Evolutionary conservation across 2,888 invertebrate genomes (phyloP).

Genomic region (Chloroclystis v-ata): DNA sequence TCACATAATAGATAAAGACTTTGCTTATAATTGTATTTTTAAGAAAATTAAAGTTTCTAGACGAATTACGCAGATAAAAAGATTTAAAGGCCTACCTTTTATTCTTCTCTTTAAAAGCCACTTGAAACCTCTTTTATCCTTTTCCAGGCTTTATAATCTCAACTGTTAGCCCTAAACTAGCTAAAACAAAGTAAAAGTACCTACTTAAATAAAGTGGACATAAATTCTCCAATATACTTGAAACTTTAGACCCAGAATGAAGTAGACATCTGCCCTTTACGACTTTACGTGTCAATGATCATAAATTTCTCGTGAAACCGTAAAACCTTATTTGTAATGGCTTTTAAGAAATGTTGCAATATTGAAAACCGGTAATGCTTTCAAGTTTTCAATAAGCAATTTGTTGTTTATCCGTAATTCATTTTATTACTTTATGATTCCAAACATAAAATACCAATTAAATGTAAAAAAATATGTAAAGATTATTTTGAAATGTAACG

Average conservation of each 20-base stretch:
- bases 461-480: too few relatives aligned
- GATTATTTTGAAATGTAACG: too few relatives aligned
- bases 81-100: too few relatives aligned
- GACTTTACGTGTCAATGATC: conserved; percentile 31
- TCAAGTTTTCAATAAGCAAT: too few relatives aligned
- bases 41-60: too few relatives aligned
- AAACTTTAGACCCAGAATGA: conserved; percentile 28
- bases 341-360: conserved; percentile 20
- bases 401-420: too few relatives aligned
- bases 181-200: conserved; percentile 4
- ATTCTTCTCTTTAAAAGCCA: too few relatives aligned
- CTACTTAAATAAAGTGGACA: conserved; percentile 26
- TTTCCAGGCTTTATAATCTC: neutral
- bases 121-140: neutral
- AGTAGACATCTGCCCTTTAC: conserved; percentile 27
- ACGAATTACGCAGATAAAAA: too few relatives aligned
- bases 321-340: conserved; percentile 20
- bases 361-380: neutral
- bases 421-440: too few relatives aligned
- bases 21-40: too few relatives aligned
- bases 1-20: too few relatives aligned
- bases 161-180: neutral
- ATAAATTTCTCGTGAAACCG: conserved; percentile 34
- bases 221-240: conserved; percentile 26
- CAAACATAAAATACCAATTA: too few relatives aligned